Evolutionary conservation across 2,888 invertebrate genomes (phyloP), one percentile per base, ranked within the genome.

Genomic region (Hyposoter didymator): DNA sequence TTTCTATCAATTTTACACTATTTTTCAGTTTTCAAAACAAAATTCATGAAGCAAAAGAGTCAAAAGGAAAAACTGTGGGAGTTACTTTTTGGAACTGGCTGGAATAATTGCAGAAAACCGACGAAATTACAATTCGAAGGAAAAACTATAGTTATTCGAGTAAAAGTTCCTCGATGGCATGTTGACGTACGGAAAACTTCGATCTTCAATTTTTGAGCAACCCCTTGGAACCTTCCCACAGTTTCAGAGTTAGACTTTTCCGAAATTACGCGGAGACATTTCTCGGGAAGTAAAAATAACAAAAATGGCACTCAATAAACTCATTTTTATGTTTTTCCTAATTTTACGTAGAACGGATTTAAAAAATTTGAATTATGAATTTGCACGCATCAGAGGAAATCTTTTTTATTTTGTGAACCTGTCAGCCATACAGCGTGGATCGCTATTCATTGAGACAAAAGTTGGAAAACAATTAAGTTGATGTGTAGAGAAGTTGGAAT

Each of bases 401-500:
- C 22, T 39, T 76, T 35, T 47, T 62, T 14, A 17, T n/a, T n/a
- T n/a, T 19, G 8, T 64, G 72, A 64, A 66, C 55, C 39, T 64
- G 78, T 85, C 78, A 72, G 10, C 39, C 66, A 82, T 70, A 7
- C 22, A 6, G 62, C 79, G 73, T 85, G 80, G 76, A 83, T 83
- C 69, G 73, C 52, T 80, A 78, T 80, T 85, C 76, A 83, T 78
- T 52, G 83, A 69, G 67, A 32, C 73, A 14, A 72, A 67, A 78
- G 49, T 74, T 55, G 52, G 14, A 67, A 43, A 85, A 85, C 73
- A 80, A 85, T 80, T 80, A 83, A 85, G 79, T 80, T 85, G 76
- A 83, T 83, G 76, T 55, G 82, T 49, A 62, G 75, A 69, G 28
- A 28, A 17, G 35, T 45, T 12, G 59, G 35, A 79, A 39, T 52